A percentile compares a stretch with the other conserved stretches of the same genome.
Evolutionary conservation across 2,888 invertebrate genomes (phyloP).

Genomic region (Polietes domitor): DNA sequence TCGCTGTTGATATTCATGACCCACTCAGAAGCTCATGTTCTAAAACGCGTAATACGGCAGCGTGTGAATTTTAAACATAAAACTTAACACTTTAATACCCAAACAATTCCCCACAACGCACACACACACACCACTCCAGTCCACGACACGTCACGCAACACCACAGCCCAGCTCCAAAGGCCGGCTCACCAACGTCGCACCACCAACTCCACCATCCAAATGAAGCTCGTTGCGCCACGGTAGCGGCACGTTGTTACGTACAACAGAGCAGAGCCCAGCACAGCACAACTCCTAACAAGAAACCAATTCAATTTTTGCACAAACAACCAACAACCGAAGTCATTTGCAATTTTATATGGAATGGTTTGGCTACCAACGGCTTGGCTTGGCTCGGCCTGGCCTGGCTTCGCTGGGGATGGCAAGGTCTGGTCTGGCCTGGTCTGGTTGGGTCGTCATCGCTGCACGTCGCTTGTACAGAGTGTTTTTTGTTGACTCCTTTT

Average conservation of each 20-base stretch:
- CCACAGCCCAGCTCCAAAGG: background rate
- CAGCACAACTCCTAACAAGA: slow-evolving; percentile 39
- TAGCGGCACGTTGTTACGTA: background rate
- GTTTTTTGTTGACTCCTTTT: slow-evolving; percentile 6
- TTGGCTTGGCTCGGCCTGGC: background rate
- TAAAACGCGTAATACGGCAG: slow-evolving; percentile 64
- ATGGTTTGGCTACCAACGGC: slow-evolving; percentile 1
- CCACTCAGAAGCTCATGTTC: slow-evolving; percentile 53
- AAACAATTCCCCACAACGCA: slow-evolving; percentile 5
- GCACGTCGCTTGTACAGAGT: background rate
- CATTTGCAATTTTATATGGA: slow-evolving; percentile 40
- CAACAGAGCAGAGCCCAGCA: background rate
- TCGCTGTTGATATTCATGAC: slow-evolving; percentile 50
- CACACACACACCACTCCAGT: slow-evolving; percentile 18
- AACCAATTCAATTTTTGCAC: slow-evolving; percentile 43
- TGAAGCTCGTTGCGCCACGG: background rate
- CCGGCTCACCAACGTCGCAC: background rate
- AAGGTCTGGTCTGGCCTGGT: slow-evolving; percentile 30
- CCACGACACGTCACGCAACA: slow-evolving; percentile 7
- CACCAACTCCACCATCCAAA: slow-evolving; percentile 1
- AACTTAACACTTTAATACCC: slow-evolving; percentile 63
- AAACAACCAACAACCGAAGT: slow-evolving; percentile 26
- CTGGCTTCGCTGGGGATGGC: background rate
- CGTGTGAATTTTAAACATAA: slow-evolving; percentile 65
- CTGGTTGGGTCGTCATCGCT: background rate